Percentiles rank a stretch among this genome's conserved stretches.
These are phyloP conservation scores for Paratilapia polleni DNA, from an alignment of 2,113 vertebrate species.

Conservation along the genomic window DNA sequence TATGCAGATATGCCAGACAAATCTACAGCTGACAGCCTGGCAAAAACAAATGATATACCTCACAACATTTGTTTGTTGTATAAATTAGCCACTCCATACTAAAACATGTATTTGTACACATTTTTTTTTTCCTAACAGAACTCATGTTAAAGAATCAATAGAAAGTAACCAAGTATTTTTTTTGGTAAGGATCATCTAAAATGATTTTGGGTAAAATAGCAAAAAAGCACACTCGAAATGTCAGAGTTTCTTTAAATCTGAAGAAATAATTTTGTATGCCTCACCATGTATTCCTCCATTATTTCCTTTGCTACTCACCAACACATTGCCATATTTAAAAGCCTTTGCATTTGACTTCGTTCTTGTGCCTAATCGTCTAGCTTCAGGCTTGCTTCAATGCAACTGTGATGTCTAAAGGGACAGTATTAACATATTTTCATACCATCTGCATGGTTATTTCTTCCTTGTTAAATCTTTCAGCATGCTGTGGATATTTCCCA, in stretches of 20 bases:
- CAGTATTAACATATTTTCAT: slow-evolving; percentile 21
- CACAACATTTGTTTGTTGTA: slow-evolving; percentile 36
- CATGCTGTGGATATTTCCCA: not conserved
- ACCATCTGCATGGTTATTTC: slow-evolving; percentile 28
- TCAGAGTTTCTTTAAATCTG: not conserved
- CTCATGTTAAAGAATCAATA: slow-evolving; percentile 32
- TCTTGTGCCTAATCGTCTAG: slow-evolving; percentile 1
- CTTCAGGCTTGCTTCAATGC: slow-evolving; percentile 16
- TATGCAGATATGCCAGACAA: slow-evolving; percentile 40
- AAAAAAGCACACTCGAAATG: not conserved
- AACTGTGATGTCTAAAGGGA: slow-evolving; percentile 4
- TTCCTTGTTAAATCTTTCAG: slow-evolving; percentile 27
- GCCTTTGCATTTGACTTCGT: not conserved
- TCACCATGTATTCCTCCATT: not conserved
- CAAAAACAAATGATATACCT: slow-evolving; percentile 49
- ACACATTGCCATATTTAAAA: not conserved
- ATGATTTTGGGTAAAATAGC: not conserved
- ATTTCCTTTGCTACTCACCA: not conserved
- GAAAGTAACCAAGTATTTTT: not conserved
- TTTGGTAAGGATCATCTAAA: not conserved
- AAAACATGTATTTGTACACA: slow-evolving; percentile 15
- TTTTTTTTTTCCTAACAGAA: not conserved
- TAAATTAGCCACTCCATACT: slow-evolving; percentile 18
- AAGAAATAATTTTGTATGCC: not conserved
- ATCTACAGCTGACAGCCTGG: slow-evolving; percentile 51